Evolutionary conservation across 2,113 vertebrate genomes (phyloP), one percentile per base, ranked within the genome.

Genomic region (Myotis davidii): DNA sequence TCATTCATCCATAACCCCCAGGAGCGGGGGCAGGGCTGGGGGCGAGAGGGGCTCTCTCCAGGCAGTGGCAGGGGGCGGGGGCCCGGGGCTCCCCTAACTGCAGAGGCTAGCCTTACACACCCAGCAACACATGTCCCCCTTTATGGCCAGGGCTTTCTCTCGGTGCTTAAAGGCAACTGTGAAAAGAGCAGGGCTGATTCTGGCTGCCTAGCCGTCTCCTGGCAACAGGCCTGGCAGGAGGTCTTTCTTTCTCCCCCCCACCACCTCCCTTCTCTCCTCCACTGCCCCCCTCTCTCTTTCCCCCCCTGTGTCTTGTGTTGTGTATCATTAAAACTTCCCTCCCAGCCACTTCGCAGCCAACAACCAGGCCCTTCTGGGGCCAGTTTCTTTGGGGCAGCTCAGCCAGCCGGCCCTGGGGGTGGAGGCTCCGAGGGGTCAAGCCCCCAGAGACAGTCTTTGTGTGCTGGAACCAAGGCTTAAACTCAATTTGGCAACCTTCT

Each of bases 121-220:
- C 98, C 98, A 98, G 97, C 98, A 99, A 99, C 99, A 99, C 99
- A 99, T 99, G 99, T 99, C 99, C 98, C 98, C 98, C 98, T 99
- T 99, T 99, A 99, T 99, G 97, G 95, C 97, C 96, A 95, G 98
- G 97, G 98, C 98, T 98, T 98, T 98, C 98, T 98, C 98, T 98
- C 94, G 96, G 91, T 85, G 98, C 98, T 98, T 98, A 99, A 98
- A 99, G 98, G 99, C 98, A 98, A 98, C 99, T 99, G 99, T 99
- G 99, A 99, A 99, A 99, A 99, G 99, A 99, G 97, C 99, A 99
- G 98, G 99, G 98, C 99, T 99, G 99, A 99, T 99, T 99, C 99
- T 98, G 98, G 99, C 98, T 98, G 99, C 99, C 99, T 98, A 99
- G 97, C 98, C 98, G 99, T 99, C 99, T 99, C 99, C 98, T 99